Conservation (phyloP, 2,797 vertebrate species). For the Ceyx erithaca region DNA sequence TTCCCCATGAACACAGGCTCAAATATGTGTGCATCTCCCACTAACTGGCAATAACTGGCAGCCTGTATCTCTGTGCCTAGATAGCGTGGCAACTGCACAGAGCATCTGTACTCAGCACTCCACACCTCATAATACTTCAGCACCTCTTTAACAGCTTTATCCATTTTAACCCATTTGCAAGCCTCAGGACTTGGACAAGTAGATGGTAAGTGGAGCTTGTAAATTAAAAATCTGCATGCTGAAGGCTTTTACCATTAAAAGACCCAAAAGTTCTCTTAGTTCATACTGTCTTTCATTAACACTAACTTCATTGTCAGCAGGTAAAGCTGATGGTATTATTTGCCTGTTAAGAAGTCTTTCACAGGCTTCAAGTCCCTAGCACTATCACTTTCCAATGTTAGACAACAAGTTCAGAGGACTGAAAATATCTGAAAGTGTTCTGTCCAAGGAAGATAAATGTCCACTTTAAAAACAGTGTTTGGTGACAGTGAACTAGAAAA, state of each 20-base stretch:
- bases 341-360: not conserved
- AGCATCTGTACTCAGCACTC: not conserved
- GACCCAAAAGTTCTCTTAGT: not conserved
- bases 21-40: not conserved
- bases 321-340: conserved; percentile 30
- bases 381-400: not conserved
- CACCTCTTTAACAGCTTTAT: conserved; percentile 39
- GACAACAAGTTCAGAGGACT: not conserved
- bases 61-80: not conserved
- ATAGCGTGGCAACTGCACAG: not conserved
- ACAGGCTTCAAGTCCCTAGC: not conserved
- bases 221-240: conserved; percentile 35
- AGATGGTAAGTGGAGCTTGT: conserved; percentile 14
- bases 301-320: conserved; percentile 9
- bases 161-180: conserved; percentile 25
- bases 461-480: conserved; percentile 1
- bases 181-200: not conserved
- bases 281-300: not conserved
- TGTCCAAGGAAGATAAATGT: not conserved
- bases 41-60: not conserved
- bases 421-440: not conserved
- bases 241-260: conserved; percentile 29
- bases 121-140: not conserved
- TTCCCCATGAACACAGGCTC: rapidly evolving
- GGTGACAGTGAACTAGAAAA: not conserved